Percentiles rank a stretch among this genome's conserved stretches.
Conservation (phyloP, 2,888 invertebrate genomes). For the Stenchaetothrips biformis region DNA sequence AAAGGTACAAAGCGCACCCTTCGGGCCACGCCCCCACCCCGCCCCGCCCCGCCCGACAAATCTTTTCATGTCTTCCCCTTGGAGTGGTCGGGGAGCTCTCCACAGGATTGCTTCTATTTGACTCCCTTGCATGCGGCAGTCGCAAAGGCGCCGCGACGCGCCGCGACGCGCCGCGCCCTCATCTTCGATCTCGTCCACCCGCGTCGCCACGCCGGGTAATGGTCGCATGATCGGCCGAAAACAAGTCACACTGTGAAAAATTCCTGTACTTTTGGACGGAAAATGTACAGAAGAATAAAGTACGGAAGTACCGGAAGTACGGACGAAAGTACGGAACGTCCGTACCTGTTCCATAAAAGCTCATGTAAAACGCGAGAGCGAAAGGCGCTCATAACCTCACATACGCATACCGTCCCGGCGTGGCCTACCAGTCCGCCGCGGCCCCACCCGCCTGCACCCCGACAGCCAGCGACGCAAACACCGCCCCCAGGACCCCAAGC, state of each 20-base stretch:
- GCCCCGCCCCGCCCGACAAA: not conserved
- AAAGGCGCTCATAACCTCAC: not conserved
- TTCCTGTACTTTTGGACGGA: no score
- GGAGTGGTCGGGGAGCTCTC: slow-evolving; percentile 15
- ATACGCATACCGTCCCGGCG: not conserved
- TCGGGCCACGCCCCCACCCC: not conserved
- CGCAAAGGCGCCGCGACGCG: not conserved
- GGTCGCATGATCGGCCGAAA: no score
- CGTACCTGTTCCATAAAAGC: no score
- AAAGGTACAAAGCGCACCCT: not conserved
- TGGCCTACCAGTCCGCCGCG: not conserved
- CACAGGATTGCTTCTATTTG: slow-evolving; percentile 18
- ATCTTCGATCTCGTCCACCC: no score
- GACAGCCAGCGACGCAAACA: no score
- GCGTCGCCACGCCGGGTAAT: no score
- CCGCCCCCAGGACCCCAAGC: no score
- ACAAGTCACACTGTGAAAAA: no score
- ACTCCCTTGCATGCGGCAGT: not conserved
- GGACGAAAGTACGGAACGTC: no score
- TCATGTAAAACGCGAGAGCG: no score
- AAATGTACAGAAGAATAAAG: no score
- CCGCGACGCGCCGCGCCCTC: not conserved
- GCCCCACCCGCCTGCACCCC: not conserved
- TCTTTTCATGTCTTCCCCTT: not conserved
- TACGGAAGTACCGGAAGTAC: no score